These are phyloP conservation scores for Coelopa frigida DNA, from an alignment of 1,140 invertebrate genomes.

Conservation along the genomic window DNA sequence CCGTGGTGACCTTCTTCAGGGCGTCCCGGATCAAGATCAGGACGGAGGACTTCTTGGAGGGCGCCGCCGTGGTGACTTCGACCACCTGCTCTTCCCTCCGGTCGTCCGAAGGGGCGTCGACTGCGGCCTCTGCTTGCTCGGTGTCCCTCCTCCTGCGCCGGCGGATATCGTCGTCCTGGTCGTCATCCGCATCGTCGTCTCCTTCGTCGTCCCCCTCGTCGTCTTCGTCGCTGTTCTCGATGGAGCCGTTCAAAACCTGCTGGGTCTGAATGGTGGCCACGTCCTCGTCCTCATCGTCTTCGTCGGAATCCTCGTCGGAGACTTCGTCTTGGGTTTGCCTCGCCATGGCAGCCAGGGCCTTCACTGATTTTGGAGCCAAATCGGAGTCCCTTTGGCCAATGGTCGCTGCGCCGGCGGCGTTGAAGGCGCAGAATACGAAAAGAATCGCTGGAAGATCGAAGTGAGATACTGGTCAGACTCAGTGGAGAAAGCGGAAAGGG, in stretches of 20 bases:
- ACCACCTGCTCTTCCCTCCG: slow-evolving; percentile 14
- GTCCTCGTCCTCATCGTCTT: slow-evolving; percentile 24
- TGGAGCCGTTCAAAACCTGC: slow-evolving; percentile 7
- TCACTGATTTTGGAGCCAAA: no score
- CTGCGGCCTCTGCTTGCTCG: not conserved
- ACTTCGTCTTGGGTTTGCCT: slow-evolving; percentile 7
- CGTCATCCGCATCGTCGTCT: slow-evolving; percentile 21
- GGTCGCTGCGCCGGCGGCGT: no score
- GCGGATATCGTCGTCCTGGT: slow-evolving; percentile 21
- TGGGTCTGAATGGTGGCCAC: slow-evolving; percentile 12
- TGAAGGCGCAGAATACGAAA: no score
- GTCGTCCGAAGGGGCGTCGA: slow-evolving; percentile 7
- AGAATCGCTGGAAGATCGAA: no score
- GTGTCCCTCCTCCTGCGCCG: not conserved
- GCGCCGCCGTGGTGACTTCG: slow-evolving; percentile 11
- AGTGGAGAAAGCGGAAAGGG: no score
- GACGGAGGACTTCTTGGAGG: slow-evolving; percentile 27
- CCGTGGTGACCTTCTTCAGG: slow-evolving; percentile 36
- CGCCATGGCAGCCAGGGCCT: no score
- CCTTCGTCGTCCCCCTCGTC: slow-evolving; percentile 15
- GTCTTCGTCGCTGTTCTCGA: slow-evolving; percentile 6
- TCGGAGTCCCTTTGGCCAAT: no score
- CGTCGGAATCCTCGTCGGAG: slow-evolving; percentile 17
- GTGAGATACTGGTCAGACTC: no score
- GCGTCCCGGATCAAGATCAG: slow-evolving; percentile 38